A percentile compares a stretch with the other conserved stretches of the same genome.
These are phyloP conservation scores for Phyllopteryx taeniolatus DNA, from an alignment of 2,113 vertebrate species.

Conservation along the genomic window DNA sequence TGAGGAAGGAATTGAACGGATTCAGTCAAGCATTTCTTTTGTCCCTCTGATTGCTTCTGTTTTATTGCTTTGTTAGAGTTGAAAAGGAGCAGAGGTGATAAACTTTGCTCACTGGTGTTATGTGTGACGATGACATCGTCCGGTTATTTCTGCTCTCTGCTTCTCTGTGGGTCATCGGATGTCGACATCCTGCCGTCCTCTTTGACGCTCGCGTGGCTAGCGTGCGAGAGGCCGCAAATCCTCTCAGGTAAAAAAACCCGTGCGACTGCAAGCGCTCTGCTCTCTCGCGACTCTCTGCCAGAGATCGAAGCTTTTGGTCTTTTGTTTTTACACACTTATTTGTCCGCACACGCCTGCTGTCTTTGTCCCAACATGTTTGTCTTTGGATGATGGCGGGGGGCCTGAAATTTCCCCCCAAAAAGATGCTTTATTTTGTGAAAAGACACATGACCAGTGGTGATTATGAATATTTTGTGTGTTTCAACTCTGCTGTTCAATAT, in stretches of 20 bases:
- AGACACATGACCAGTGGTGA: neutral
- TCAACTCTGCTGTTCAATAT: neutral
- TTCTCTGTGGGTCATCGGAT: constrained; percentile 41
- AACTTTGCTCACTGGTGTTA: constrained; percentile 3
- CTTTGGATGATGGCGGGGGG: constrained; percentile 8
- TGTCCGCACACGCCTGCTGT: constrained; percentile 17
- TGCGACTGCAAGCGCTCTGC: constrained; percentile 12
- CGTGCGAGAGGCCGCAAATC: constrained; percentile 61
- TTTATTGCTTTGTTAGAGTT: constrained; percentile 2
- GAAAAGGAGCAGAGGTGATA: constrained; percentile 1
- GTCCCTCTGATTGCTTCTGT: neutral
- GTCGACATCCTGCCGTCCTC: constrained; percentile 49
- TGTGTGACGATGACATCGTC: constrained; percentile 4
- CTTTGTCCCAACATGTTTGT: constrained; percentile 20
- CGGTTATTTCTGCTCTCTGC: constrained; percentile 22
- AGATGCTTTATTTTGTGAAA: neutral
- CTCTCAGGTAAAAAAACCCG: constrained; percentile 58
- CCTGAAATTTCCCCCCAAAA: constrained; percentile 3
- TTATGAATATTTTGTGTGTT: neutral
- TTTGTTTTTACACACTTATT: constrained; percentile 20
- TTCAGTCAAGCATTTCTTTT: constrained; percentile 1
- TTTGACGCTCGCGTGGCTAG: constrained; percentile 66
- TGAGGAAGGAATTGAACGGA: neutral
- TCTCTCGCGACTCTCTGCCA: constrained; percentile 62
- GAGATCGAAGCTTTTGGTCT: constrained; percentile 76